Evolutionary conservation across 2,797 vertebrate species (phyloP).

Genomic region (Apogon hyalosoma): DNA sequence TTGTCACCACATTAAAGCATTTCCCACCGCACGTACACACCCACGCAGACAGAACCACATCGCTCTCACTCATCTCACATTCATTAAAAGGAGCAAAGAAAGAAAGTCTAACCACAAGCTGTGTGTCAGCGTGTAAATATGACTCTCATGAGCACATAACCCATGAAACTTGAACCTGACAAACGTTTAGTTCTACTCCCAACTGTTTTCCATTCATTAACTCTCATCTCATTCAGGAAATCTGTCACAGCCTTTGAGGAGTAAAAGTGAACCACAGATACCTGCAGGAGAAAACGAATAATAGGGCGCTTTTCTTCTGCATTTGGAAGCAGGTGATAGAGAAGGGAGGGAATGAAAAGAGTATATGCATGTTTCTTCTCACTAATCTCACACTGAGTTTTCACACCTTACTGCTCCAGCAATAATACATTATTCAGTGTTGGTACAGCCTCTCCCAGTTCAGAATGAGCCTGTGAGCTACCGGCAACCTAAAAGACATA

Average conservation of each 20-base stretch:
- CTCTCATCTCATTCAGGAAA: constrained; percentile 63
- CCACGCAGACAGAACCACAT: constrained; percentile 9
- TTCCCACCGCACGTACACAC: constrained; percentile 2
- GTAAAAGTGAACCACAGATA: constrained; percentile 36
- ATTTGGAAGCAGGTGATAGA: constrained; percentile 36
- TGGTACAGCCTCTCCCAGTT: constrained; percentile 57
- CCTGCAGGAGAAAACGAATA: constrained; percentile 15
- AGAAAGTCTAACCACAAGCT: constrained; percentile 38
- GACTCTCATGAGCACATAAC: constrained; percentile 28
- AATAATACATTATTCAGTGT: constrained; percentile 76
- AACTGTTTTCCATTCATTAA: constrained; percentile 61
- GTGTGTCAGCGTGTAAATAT: constrained; percentile 37
- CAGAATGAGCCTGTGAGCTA: constrained; percentile 26
- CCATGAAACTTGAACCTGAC: constrained; percentile 34
- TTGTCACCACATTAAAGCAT: constrained; percentile 26
- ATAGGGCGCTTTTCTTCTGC: constrained; percentile 26
- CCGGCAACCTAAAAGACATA: constrained; percentile 18
- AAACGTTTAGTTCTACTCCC: constrained; percentile 19
- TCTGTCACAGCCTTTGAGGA: constrained; percentile 48
- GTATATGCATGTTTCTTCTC: constrained; percentile 50
- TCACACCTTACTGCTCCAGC: constrained; percentile 62
- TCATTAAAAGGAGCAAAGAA: constrained; percentile 46
- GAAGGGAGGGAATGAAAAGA: constrained; percentile 39
- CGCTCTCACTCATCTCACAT: not conserved
- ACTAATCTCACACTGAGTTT: constrained; percentile 60